A percentile compares a stretch with the other conserved stretches of the same genome.
Conservation (phyloP, 2,797 vertebrate species). For the Odontamblyopus rebecca region DNA sequence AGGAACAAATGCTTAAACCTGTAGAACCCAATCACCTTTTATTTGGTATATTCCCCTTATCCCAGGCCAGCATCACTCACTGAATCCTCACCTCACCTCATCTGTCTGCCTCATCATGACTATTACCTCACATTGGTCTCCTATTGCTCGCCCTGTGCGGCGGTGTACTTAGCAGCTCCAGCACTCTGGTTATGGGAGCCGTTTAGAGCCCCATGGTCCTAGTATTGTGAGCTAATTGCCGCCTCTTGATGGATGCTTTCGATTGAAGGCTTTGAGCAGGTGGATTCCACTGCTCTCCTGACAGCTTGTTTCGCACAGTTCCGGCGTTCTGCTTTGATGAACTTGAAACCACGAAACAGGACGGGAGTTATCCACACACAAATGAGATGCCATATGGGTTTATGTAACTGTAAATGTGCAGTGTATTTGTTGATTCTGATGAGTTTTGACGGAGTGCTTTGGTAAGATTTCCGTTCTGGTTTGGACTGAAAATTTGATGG, state of each 20-base stretch:
- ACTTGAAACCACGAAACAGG: slow-evolving; percentile 46
- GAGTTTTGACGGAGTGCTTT: too few relatives aligned
- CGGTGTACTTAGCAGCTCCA: slow-evolving; percentile 41
- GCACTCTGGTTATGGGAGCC: slow-evolving; percentile 38
- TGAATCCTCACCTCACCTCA: background rate
- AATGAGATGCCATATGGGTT: background rate
- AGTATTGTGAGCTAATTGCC: slow-evolving; percentile 40
- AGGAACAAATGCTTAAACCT: background rate
- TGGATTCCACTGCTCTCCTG: slow-evolving; percentile 53
- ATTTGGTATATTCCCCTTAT: background rate
- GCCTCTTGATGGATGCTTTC: slow-evolving; percentile 40
- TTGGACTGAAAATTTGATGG: too few relatives aligned
- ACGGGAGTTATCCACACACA: slow-evolving; percentile 37
- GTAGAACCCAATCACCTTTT: background rate
- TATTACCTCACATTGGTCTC: slow-evolving; percentile 22
- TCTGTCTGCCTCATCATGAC: slow-evolving; percentile 7
- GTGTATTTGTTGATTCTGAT: background rate
- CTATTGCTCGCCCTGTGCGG: slow-evolving; percentile 11
- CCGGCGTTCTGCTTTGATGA: slow-evolving; percentile 60
- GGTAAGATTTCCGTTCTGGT: too few relatives aligned
- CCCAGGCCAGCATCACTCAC: background rate
- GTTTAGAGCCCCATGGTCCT: slow-evolving; percentile 55
- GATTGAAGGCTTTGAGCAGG: slow-evolving; percentile 55
- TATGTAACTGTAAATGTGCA: background rate
- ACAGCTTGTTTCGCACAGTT: slow-evolving; percentile 55